These are phyloP conservation scores for Pemphigus obesinymphae DNA, from an alignment of 1,140 invertebrate species.

Conservation along the genomic window DNA sequence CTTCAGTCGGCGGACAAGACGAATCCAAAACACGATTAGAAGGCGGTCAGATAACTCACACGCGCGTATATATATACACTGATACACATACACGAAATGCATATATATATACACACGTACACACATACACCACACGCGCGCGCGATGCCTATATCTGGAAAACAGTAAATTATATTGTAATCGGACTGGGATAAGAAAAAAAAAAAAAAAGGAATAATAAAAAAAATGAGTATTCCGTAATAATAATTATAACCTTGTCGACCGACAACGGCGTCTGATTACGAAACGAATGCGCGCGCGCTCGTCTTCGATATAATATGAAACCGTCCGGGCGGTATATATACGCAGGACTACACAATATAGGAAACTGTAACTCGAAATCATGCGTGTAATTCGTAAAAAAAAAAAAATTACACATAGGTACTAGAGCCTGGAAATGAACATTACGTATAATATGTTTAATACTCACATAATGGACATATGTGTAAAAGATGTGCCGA, in stretches of 20 bases:
- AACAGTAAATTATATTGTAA: not conserved
- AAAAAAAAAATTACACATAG: not conserved
- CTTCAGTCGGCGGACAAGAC: not conserved
- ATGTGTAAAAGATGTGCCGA: not conserved
- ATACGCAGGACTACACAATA: not conserved
- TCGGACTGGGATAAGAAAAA: not conserved
- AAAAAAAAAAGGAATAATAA: too few relatives aligned
- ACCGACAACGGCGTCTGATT: not conserved
- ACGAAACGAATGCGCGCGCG: not conserved
- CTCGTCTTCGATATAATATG: not conserved
- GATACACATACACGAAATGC: too few relatives aligned
- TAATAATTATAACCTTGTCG: conserved; percentile 11
- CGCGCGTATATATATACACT: not conserved
- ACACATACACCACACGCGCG: not conserved
- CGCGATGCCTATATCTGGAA: not conserved
- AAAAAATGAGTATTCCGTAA: not conserved
- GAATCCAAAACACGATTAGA: not conserved
- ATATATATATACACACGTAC: not conserved
- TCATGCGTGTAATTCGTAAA: not conserved
- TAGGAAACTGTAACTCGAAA: not conserved
- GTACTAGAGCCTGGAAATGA: too few relatives aligned
- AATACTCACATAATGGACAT: not conserved
- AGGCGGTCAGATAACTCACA: not conserved
- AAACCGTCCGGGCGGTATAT: not conserved
- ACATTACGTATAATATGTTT: too few relatives aligned